phyloP scores from a whole-genome alignment of 2,888 invertebrate genomes.

The Hyposoter didymator region DNA sequence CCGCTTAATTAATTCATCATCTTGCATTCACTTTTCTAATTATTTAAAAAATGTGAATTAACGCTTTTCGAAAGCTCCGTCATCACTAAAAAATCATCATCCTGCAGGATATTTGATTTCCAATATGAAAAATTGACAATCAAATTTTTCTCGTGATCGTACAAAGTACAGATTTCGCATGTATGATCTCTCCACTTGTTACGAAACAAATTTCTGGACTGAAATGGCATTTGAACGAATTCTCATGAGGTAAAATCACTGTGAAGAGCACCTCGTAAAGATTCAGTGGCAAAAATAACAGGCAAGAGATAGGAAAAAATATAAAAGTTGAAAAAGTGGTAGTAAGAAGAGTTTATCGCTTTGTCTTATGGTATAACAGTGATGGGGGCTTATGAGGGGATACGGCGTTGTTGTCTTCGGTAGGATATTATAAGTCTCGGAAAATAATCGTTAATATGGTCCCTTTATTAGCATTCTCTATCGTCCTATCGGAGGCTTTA shows the following conservation, averaged over 20 bases:
- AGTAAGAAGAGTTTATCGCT: conserved; percentile 65
- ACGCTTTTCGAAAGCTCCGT: not conserved
- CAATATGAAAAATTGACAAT: not conserved
- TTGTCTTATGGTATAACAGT: conserved; percentile 69
- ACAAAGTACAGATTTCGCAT: not conserved
- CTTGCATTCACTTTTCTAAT: not conserved
- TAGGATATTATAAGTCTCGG: conserved; percentile 73
- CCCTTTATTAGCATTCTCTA: conserved; percentile 80
- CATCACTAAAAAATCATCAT: no score
- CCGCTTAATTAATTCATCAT: not conserved
- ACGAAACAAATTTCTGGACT: not conserved
- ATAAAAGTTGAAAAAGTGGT: conserved; percentile 73
- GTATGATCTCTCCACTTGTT: not conserved
- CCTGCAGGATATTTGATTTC: not conserved
- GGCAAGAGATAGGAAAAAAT: not conserved
- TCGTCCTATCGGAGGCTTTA: conserved; percentile 78
- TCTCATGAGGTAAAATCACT: not conserved
- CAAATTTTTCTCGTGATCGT: not conserved
- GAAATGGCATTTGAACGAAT: not conserved
- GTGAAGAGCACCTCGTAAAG: not conserved
- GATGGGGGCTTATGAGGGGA: conserved; percentile 36
- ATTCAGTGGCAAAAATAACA: not conserved
- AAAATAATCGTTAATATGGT: conserved; percentile 80
- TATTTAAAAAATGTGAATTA: not conserved
- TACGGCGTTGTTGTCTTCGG: conserved; percentile 62